A percentile compares a stretch with the other conserved stretches of the same genome.
These are phyloP conservation scores for Dicrostonyx torquatus DNA, from an alignment of 2,797 vertebrate species.

Conservation along the genomic window DNA sequence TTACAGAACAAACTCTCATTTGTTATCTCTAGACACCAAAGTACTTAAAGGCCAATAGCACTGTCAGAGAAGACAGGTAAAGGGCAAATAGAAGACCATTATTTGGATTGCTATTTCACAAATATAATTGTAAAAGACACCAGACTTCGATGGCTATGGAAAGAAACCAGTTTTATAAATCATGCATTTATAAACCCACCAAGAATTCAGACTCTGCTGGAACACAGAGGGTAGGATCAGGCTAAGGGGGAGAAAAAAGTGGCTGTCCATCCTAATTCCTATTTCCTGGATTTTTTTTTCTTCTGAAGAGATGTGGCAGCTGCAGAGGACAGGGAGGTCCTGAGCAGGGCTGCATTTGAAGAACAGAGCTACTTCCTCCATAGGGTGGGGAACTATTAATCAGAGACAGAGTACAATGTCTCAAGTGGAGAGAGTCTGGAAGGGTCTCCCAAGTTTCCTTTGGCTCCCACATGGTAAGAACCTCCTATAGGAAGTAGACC, in stretches of 20 bases:
- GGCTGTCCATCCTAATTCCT: not conserved
- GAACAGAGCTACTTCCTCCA: not conserved
- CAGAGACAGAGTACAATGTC: not conserved
- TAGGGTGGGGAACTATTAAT: not conserved
- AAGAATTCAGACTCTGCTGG: not conserved
- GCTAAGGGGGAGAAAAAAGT: not conserved
- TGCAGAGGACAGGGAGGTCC: not conserved
- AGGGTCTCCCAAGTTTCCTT: not conserved
- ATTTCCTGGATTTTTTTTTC: not conserved
- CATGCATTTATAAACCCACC: not conserved
- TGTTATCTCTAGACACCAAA: too few relatives aligned
- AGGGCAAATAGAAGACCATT: not conserved
- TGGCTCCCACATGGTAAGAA: not conserved
- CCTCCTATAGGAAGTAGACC: not conserved
- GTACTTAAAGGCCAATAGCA: constrained; percentile 3
- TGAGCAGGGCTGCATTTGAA: not conserved
- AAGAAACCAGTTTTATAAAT: not conserved
- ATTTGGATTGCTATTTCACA: not conserved
- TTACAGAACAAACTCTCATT: not conserved
- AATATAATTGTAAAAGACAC: not conserved
- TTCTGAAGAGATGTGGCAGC: too few relatives aligned
- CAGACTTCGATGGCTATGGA: not conserved
- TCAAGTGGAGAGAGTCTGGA: not conserved
- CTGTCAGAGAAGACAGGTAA: not conserved
- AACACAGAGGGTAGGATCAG: not conserved